Conservation (phyloP, 2,113 vertebrate genomes). For the Pionites leucogaster region DNA sequence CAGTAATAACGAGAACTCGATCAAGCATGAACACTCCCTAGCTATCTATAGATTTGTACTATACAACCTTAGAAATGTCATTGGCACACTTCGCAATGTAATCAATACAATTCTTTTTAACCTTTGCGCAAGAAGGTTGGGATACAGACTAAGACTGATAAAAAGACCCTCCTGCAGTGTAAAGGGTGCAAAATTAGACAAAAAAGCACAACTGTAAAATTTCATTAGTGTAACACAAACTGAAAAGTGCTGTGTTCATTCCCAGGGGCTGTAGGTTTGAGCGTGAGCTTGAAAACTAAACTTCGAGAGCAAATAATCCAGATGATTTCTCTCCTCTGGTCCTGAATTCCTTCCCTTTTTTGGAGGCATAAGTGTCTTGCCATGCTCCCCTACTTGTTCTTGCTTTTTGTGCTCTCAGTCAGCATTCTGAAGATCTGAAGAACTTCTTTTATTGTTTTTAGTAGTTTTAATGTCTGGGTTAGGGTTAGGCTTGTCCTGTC, state of each 20-base stretch:
- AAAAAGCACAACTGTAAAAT: neutral
- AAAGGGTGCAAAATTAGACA: constrained; percentile 33
- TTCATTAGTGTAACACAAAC: neutral
- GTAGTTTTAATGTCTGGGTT: neutral
- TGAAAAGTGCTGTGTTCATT: neutral
- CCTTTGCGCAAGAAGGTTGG: constrained; percentile 64
- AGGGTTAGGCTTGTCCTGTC: neutral
- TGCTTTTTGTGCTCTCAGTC: neutral
- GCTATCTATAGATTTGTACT: constrained; percentile 73
- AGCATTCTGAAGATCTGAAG: neutral
- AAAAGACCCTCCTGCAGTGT: constrained; percentile 45
- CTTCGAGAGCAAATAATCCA: neutral
- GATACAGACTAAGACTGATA: constrained; percentile 65
- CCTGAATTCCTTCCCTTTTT: neutral
- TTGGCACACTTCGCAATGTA: constrained; percentile 68
- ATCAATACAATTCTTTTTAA: constrained; percentile 74
- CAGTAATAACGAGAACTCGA: constrained; percentile 67
- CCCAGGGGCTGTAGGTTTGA: neutral
- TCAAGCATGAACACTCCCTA: constrained; percentile 69
- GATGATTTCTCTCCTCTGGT: neutral
- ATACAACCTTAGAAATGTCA: constrained; percentile 72
- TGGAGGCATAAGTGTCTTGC: neutral
- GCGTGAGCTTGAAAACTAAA: fast-evolving
- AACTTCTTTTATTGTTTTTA: neutral
- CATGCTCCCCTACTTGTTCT: neutral